Percentiles rank a stretch among this genome's conserved stretches.
phyloP scores from a whole-genome alignment of 2,113 vertebrate genomes.

The Crotalus horridus region DNA sequence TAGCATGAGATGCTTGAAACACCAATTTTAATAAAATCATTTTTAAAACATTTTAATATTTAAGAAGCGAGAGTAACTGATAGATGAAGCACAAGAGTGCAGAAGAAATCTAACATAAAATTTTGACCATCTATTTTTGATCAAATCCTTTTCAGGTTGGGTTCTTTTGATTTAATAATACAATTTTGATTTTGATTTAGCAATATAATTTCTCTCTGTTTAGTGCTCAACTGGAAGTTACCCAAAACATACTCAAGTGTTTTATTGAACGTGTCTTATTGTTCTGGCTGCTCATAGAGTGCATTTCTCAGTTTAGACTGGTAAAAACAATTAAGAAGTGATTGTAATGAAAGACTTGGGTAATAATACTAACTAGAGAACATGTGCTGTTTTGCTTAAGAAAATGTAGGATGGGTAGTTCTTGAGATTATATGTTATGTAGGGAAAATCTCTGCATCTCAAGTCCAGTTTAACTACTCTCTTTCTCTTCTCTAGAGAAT shows the following conservation, averaged over 20 bases:
- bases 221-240: not conserved
- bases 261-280: not conserved
- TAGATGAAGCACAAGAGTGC: not conserved
- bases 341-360: not conserved
- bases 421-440: not conserved
- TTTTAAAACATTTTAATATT: not conserved
- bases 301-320: not conserved
- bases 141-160: not conserved
- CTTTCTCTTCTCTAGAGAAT: not conserved
- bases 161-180: not conserved
- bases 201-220: not conserved
- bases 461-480: not conserved
- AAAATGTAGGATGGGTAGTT: not conserved
- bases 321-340: not conserved
- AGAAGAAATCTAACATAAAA: not conserved
- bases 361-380: not conserved
- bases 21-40: not conserved
- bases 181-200: not conserved
- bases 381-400: not conserved
- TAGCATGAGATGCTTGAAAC: not conserved
- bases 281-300: not conserved
- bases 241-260: not conserved
- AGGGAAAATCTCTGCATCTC: not conserved
- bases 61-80: not conserved
- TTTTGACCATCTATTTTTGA: not conserved